These are phyloP conservation scores for Ceramica pisi DNA, from an alignment of 2,888 invertebrate species.

Conservation along the genomic window DNA sequence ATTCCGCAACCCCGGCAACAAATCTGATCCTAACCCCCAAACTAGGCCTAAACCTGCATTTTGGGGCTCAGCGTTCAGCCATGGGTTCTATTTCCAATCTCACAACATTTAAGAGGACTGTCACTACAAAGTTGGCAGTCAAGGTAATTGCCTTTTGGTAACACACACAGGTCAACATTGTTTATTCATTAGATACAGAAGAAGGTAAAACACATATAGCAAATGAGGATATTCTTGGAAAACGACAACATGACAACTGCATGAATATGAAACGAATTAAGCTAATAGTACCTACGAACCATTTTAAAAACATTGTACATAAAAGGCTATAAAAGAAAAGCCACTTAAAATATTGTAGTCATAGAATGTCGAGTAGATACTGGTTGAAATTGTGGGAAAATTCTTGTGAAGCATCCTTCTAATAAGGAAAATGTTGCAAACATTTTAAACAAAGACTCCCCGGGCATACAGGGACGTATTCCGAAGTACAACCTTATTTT, in stretches of 20 bases:
- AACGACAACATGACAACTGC: not conserved
- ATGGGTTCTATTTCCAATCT: no score
- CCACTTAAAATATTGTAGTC: conserved; percentile 42
- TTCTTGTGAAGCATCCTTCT: conserved; percentile 33
- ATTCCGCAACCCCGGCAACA: no score
- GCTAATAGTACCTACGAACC: not conserved
- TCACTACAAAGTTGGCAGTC: no score
- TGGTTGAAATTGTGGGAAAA: conserved; percentile 32
- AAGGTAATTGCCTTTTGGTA: no score
- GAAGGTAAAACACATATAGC: no score
- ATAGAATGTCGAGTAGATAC: conserved; percentile 32
- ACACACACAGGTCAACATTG: no score
- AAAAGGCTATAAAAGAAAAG: conserved; percentile 10
- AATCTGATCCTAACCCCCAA: no score
- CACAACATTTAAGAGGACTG: no score
- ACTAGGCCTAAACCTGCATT: no score
- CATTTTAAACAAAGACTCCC: conserved; percentile 51
- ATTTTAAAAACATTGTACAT: conserved; percentile 6
- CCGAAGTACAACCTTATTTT: conserved; percentile 46
- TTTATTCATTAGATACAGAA: no score
- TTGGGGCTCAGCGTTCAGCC: no score
- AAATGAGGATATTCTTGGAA: not conserved
- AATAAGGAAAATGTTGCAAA: conserved; percentile 51
- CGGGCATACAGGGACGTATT: conserved; percentile 35
- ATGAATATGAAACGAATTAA: not conserved